Percentiles rank a stretch among this genome's conserved stretches.
phyloP scores from a whole-genome alignment of 2,888 invertebrate genomes.

The Oxyteleia sp. region DNA sequence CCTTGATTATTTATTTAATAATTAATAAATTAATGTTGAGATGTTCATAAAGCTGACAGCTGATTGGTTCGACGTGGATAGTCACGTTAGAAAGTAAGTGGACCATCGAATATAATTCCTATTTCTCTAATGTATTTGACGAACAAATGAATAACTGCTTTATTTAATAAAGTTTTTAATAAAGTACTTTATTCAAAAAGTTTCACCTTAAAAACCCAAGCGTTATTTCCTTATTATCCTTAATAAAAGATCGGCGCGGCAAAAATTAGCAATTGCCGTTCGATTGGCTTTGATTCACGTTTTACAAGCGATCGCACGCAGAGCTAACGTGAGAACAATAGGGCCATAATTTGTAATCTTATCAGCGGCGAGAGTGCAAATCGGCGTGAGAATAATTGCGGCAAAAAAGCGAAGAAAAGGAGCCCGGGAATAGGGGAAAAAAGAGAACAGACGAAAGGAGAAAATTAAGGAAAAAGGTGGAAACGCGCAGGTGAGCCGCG shows the following conservation, averaged over 20 bases:
- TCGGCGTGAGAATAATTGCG: slow-evolving; percentile 44
- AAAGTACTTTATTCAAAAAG: too few relatives aligned
- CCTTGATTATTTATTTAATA: too few relatives aligned
- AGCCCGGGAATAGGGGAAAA: not conserved
- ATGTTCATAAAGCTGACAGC: too few relatives aligned
- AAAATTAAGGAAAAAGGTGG: slow-evolving; percentile 5
- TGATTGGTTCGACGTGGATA: too few relatives aligned
- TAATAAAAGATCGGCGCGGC: slow-evolving; percentile 22
- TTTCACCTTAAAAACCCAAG: not conserved
- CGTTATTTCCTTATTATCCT: slow-evolving; percentile 24
- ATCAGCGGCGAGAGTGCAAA: slow-evolving; percentile 37
- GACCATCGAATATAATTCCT: too few relatives aligned
- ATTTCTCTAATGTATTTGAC: too few relatives aligned
- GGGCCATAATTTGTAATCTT: slow-evolving; percentile 46
- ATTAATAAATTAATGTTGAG: too few relatives aligned
- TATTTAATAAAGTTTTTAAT: too few relatives aligned
- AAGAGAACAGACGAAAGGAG: not conserved
- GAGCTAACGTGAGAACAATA: slow-evolving; percentile 39
- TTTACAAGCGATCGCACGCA: slow-evolving; percentile 1
- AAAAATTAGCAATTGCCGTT: slow-evolving; percentile 21
- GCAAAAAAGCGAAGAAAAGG: not conserved
- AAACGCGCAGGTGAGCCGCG: slow-evolving; percentile 39
- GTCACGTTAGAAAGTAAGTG: too few relatives aligned
- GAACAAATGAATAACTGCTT: too few relatives aligned
- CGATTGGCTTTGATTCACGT: slow-evolving; percentile 49